Conservation (phyloP, 2,888 invertebrate species). For the Electrophaes corylata region DNA sequence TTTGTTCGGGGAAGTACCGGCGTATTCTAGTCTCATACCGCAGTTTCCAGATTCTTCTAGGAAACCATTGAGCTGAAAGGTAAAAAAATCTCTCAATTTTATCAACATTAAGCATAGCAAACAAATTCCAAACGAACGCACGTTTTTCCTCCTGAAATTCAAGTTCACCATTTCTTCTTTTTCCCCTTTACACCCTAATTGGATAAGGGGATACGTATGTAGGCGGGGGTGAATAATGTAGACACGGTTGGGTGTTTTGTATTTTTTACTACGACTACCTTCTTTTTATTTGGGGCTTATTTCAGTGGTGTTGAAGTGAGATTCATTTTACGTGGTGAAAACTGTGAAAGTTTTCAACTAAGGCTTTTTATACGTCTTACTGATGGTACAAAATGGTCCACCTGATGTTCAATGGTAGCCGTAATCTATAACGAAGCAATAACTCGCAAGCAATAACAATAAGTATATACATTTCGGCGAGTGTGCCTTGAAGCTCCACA, state of each 20-base stretch:
- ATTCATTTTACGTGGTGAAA: background rate
- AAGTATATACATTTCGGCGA: too few species aligned
- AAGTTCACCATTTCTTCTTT: slow-evolving; percentile 13
- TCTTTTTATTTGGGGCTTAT: background rate
- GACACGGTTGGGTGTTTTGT: slow-evolving; percentile 14
- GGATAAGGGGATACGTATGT: slow-evolving; percentile 40
- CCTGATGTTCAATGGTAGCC: too few species aligned
- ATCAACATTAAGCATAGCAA: slow-evolving; percentile 17
- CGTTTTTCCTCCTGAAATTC: slow-evolving; percentile 17
- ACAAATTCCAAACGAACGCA: slow-evolving; percentile 15
- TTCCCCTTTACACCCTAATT: slow-evolving; percentile 32
- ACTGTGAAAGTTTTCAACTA: background rate
- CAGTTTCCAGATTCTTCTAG: too few species aligned
- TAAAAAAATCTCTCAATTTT: slow-evolving; percentile 14
- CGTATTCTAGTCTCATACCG: too few species aligned
- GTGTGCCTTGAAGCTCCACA: too few species aligned
- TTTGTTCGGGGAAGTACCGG: too few species aligned
- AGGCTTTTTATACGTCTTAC: too few species aligned
- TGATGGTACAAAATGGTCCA: too few species aligned
- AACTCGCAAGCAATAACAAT: too few species aligned
- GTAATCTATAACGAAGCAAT: too few species aligned
- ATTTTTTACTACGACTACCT: slow-evolving; percentile 7
- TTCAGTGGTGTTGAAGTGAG: background rate
- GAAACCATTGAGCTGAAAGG: too few species aligned
- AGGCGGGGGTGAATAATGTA: slow-evolving; percentile 37